phyloP scores from a whole-genome alignment of 2,797 vertebrate species.

The Carapus acus region DNA sequence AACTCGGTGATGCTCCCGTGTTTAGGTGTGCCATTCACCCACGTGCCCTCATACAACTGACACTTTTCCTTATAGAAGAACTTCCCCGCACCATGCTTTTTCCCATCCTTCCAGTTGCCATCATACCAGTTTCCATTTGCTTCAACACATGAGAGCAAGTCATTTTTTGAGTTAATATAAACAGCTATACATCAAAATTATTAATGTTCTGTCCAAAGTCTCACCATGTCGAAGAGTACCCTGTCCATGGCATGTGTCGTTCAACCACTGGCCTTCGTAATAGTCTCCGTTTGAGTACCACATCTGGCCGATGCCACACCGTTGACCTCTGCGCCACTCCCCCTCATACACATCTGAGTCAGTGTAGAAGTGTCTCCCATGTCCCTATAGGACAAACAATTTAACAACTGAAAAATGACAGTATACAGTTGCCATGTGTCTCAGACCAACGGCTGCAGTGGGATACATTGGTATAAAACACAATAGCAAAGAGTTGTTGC shows the following conservation, averaged over 20 bases:
- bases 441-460: too few species aligned
- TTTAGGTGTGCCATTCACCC: conserved; percentile 79
- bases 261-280: conserved; percentile 86
- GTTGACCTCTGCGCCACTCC: conserved; percentile 74
- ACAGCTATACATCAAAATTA: conserved; percentile 1
- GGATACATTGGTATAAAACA: too few species aligned
- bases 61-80: conserved; percentile 78
- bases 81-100: conserved; percentile 79
- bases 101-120: conserved; percentile 82
- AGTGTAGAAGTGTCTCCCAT: conserved; percentile 73
- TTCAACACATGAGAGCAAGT: conserved; percentile 48
- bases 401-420: too few species aligned
- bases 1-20: conserved; percentile 82
- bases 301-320: conserved; percentile 86
- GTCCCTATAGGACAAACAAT: conserved; percentile 68
- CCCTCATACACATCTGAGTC: conserved; percentile 78
- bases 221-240: conserved; percentile 77
- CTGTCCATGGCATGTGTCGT: conserved; percentile 71
- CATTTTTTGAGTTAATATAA: background rate
- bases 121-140: conserved; percentile 84
- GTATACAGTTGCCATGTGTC: too few species aligned
- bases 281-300: conserved; percentile 73
- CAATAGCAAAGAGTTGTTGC: too few species aligned
- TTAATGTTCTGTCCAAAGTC: too few species aligned
- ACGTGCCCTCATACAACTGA: conserved; percentile 83